Evolutionary conservation across 2,113 vertebrate species (phyloP).

Genomic region (Psammodynastes pulverulentus): DNA sequence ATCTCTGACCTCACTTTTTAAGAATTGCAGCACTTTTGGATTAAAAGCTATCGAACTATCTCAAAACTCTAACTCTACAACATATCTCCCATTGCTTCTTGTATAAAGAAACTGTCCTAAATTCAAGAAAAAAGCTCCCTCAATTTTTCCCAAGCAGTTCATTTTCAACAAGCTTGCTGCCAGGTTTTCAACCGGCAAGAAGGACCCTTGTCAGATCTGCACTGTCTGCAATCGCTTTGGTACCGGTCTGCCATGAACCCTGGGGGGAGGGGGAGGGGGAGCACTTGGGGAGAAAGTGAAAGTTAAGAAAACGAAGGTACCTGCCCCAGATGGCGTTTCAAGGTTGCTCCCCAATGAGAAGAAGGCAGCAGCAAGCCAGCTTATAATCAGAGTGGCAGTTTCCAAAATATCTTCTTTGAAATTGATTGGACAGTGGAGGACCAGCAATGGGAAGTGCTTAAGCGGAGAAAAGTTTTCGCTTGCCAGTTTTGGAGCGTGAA

Average conservation of each 20-base stretch:
- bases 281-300: background rate
- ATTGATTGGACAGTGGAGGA: background rate
- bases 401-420: background rate
- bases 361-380: background rate
- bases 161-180: background rate
- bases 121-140: background rate
- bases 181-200: background rate
- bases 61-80: background rate
- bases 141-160: background rate
- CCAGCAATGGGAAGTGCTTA: background rate
- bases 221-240: background rate
- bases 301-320: background rate
- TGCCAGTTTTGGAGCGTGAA: background rate
- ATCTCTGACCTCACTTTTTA: background rate
- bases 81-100: background rate
- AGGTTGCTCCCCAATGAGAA: background rate
- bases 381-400: background rate
- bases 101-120: background rate
- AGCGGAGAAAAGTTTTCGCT: background rate
- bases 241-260: background rate
- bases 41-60: background rate
- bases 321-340: background rate
- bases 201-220: background rate
- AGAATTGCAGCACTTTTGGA: slow-evolving; percentile 5
- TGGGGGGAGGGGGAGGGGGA: background rate